Evolutionary conservation across 2,888 invertebrate species (phyloP).

Genomic region (Pristionchus entomophagus): DNA sequence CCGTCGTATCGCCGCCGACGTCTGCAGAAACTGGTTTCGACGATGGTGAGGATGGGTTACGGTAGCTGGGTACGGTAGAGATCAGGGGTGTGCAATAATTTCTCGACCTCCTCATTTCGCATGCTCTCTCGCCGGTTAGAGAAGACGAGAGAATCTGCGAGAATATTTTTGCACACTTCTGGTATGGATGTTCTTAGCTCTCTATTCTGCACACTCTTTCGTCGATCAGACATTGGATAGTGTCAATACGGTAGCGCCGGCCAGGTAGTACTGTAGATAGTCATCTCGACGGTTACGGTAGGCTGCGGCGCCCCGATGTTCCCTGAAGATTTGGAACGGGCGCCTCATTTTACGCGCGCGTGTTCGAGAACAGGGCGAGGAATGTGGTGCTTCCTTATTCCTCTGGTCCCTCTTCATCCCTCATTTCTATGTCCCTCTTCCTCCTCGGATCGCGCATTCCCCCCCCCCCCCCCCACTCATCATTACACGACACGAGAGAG

Average conservation of each 20-base stretch:
- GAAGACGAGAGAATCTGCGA: too few species aligned
- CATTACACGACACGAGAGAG: not conserved
- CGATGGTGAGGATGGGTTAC: conserved; percentile 57
- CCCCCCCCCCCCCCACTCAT: not conserved
- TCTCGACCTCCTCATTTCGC: too few species aligned
- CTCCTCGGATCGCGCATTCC: not conserved
- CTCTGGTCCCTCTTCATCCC: conserved; percentile 8
- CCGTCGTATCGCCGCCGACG: conserved; percentile 60
- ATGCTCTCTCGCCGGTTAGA: too few species aligned
- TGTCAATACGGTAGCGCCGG: too few species aligned
- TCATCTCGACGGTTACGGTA: not conserved
- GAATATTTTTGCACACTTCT: too few species aligned
- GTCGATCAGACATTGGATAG: too few species aligned
- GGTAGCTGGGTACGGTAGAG: conserved; percentile 20
- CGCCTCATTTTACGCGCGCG: not conserved
- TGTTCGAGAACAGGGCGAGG: not conserved
- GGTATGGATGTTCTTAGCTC: too few species aligned
- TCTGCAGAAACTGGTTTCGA: conserved; percentile 64
- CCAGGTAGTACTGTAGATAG: not conserved
- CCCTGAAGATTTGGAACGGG: not conserved
- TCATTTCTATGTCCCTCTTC: not conserved
- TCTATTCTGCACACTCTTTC: too few species aligned
- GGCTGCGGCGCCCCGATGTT: not conserved
- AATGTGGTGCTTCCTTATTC: not conserved
- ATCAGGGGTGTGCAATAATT: too few species aligned